Percentiles rank a stretch among this genome's conserved stretches.
These are phyloP conservation scores for Phocoena sinus DNA, from an alignment of 2,113 vertebrate genomes.

Conservation along the genomic window DNA sequence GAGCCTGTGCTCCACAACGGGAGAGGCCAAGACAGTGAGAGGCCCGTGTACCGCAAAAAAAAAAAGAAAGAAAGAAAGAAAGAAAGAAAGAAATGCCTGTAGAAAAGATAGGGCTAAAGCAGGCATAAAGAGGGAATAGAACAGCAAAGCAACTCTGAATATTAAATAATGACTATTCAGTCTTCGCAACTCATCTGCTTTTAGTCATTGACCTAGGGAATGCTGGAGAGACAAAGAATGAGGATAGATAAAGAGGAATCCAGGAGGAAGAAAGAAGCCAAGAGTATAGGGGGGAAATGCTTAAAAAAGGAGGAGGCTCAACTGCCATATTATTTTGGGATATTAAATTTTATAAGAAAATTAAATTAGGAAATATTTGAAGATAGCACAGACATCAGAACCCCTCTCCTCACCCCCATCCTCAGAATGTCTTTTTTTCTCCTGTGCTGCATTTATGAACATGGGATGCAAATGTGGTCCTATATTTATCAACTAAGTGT, in stretches of 20 bases:
- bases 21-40: too few species aligned
- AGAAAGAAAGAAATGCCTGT: too few species aligned
- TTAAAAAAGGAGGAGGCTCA: neutral
- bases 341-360: neutral
- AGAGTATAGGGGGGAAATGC: neutral
- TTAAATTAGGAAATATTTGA: neutral
- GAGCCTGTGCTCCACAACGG: too few species aligned
- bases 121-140: too few species aligned
- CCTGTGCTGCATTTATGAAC: neutral
- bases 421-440: neutral
- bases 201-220: neutral
- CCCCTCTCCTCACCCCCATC: neutral
- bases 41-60: too few species aligned
- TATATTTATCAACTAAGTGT: neutral
- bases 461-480: neutral
- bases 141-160: neutral
- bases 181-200: neutral
- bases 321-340: neutral
- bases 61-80: too few species aligned
- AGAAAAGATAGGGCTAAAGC: rapidly evolving
- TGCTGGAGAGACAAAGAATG: neutral
- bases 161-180: rapidly evolving
- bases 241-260: too few species aligned
- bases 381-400: neutral
- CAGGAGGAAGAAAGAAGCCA: neutral